Conservation (phyloP, 2,113 vertebrate genomes). For the Labeo catla region DNA sequence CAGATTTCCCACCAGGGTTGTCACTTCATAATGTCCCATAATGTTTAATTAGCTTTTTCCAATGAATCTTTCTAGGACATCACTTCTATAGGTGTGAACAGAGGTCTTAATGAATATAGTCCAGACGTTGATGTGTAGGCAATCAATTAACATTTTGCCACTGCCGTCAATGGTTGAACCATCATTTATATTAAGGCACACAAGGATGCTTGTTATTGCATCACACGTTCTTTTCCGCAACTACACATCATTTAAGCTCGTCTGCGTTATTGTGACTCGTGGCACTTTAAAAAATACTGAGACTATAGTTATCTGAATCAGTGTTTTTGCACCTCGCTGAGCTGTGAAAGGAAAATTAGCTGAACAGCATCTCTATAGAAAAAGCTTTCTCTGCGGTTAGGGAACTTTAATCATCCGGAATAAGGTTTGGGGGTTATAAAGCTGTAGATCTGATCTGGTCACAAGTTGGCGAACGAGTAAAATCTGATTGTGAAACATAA, state of each 20-base stretch:
- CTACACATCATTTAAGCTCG: neutral
- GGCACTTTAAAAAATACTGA: slow-evolving; percentile 20
- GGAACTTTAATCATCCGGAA: slow-evolving; percentile 11
- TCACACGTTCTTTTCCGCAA: neutral
- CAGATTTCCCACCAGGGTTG: neutral
- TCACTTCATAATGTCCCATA: neutral
- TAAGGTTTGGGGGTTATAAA: neutral
- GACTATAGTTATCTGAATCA: slow-evolving; percentile 18
- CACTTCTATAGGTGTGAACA: neutral
- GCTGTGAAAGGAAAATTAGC: slow-evolving; percentile 33
- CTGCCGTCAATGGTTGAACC: neutral
- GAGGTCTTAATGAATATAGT: neutral
- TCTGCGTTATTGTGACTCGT: slow-evolving; percentile 21
- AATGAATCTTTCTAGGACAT: neutral
- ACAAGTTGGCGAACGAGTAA: slow-evolving; percentile 8
- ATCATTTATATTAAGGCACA: slow-evolving; percentile 4
- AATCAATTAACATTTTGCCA: neutral
- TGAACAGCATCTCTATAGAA: slow-evolving; percentile 20
- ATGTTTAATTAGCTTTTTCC: neutral
- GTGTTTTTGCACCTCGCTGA: slow-evolving; percentile 36
- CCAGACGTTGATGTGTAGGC: neutral
- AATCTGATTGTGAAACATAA: slow-evolving; percentile 27
- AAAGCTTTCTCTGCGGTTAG: slow-evolving; percentile 10
- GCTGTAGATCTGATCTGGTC: neutral
- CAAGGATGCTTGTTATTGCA: neutral